These are phyloP conservation scores for Rutilus rutilus DNA, from an alignment of 2,113 vertebrate genomes.

Conservation along the genomic window DNA sequence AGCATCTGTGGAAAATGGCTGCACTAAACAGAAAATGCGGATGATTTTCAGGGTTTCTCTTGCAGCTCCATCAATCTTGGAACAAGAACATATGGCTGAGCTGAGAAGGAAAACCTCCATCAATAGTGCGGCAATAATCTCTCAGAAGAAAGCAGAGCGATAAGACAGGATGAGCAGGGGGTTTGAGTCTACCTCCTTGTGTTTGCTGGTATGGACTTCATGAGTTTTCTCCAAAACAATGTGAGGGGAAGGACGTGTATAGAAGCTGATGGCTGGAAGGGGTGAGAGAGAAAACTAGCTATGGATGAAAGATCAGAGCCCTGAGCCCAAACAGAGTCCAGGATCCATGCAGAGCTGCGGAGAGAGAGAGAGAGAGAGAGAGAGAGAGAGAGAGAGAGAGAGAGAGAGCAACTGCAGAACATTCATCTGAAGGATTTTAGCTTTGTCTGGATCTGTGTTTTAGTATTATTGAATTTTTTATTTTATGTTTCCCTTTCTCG, in stretches of 20 bases:
- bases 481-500: too few species aligned
- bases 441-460: neutral
- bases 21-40: neutral
- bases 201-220: neutral
- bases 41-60: conserved; percentile 8
- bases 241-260: neutral
- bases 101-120: conserved; percentile 14
- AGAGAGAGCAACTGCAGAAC: neutral
- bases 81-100: conserved; percentile 34
- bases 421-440: neutral
- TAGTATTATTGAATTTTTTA: too few species aligned
- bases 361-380: too few species aligned
- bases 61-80: conserved; percentile 22
- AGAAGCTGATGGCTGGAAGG: conserved; percentile 9
- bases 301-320: conserved; percentile 25
- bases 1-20: conserved; percentile 4
- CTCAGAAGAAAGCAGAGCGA: neutral
- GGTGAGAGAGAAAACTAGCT: neutral
- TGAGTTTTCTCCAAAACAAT: neutral
- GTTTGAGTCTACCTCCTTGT: neutral
- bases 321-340: conserved; percentile 5
- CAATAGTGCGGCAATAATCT: conserved; percentile 6
- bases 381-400: neutral
- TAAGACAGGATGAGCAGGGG: neutral
- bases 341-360: neutral